Evolutionary conservation across 2,797 vertebrate species (phyloP), one percentile per base, ranked within the genome.

Genomic region (Glossophaga mutica): DNA sequence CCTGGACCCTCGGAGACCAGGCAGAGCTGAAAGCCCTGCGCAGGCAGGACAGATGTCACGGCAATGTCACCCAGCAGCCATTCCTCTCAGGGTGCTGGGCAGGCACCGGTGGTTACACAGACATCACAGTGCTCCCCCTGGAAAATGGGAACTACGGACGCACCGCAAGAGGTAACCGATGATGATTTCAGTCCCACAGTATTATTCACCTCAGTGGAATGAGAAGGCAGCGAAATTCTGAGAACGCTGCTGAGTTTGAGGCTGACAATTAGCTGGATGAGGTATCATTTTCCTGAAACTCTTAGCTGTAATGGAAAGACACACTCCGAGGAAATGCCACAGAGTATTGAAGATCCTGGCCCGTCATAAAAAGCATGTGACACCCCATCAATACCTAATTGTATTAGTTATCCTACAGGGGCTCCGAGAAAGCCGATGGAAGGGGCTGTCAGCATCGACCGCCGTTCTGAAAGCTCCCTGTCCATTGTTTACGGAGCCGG

Each of bases 321-420:
- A 2, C 15, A 1, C 82, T 16, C 74, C 12, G 26, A 91, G 93
- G 94, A 97, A 96, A 94, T 16, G 39, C 89, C 50, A 57, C n/a
- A 57, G 93, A 78, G 88, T 22, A 95, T 34, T 77, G 91, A 95
- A 96, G 91, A 71, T 84, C 85, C 96, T 96, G 73, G 89, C 81
- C 97, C 91, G 70, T 97, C 6, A 92, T 98, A 98, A 98, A 97
- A 96, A 92, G 96, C 87, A 37, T 91, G 96, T 97, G 97, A 95
- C 96, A 95, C 18, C 77, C 92, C 85, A 5, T 98, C 98, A 97
- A 96, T 98, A 98, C 96, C 98, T 98, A 97, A 98, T 98, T 97
- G 98, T 98, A 98, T 98, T 98, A 98, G 97, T 97, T 98, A 97
- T 97, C 96, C 98, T 96, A 95, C 91, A 82, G 90, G 89, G 98